These are phyloP conservation scores for Leguminivora glycinivorella DNA, from an alignment of 1,140 invertebrate genomes.

Conservation along the genomic window DNA sequence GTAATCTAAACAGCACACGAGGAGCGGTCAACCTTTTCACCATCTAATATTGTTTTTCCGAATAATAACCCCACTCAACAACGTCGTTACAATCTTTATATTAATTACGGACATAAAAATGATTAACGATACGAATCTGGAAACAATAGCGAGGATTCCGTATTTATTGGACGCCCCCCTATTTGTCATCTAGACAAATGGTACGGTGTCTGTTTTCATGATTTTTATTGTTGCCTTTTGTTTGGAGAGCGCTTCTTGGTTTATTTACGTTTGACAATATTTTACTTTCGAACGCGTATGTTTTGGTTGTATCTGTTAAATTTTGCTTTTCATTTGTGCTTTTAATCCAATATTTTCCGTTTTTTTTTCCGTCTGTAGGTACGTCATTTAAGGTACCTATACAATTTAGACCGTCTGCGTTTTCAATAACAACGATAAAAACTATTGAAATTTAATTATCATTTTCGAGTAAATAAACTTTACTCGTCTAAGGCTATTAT, in stretches of 20 bases:
- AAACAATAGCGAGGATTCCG: conserved; percentile 67
- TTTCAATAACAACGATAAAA: no score
- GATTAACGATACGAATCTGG: conserved; percentile 69
- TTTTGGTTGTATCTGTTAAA: not conserved
- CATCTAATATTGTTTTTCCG: conserved; percentile 27
- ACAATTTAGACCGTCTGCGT: no score
- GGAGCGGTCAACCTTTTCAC: conserved; percentile 12
- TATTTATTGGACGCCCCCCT: conserved; percentile 66
- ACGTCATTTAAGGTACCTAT: no score
- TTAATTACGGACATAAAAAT: conserved; percentile 76
- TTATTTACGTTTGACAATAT: conserved; percentile 22
- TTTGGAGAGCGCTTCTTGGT: conserved; percentile 16
- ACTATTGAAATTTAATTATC: no score
- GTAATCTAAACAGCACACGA: not conserved
- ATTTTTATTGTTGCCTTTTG: conserved; percentile 39
- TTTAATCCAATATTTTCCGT: no score
- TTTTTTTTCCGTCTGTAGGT: no score
- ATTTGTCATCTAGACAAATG: conserved; percentile 73
- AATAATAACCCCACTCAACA: conserved; percentile 43
- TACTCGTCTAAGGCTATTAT: no score
- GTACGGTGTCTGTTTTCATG: conserved; percentile 45
- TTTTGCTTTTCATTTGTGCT: not conserved
- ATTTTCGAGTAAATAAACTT: no score
- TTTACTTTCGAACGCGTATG: conserved; percentile 2
- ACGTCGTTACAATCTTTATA: conserved; percentile 68